Conservation (phyloP, 1,140 invertebrate genomes). For the Vollenhovia emeryi region DNA sequence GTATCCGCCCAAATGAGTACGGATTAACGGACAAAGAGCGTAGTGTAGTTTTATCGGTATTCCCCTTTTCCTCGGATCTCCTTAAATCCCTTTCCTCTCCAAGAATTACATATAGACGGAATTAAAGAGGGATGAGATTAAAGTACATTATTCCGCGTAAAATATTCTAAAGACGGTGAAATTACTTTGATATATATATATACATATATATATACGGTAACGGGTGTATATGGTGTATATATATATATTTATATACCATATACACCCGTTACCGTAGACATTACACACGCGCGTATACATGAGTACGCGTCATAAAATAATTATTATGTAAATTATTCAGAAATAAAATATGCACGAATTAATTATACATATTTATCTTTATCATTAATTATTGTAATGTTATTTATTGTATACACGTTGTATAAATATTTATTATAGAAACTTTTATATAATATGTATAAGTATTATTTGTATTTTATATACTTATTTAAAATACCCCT, state of each 20-base stretch:
- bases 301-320: too few species aligned
- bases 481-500: too few species aligned
- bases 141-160: neutral
- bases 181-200: neutral
- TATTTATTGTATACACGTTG: too few species aligned
- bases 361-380: too few species aligned
- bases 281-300: too few species aligned
- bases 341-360: neutral
- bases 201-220: neutral
- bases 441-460: too few species aligned
- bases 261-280: too few species aligned
- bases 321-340: neutral
- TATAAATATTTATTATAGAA: too few species aligned
- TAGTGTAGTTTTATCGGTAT: conserved; percentile 10
- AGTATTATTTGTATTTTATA: too few species aligned
- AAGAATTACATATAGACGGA: conserved; percentile 17
- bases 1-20: conserved; percentile 24
- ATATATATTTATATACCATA: too few species aligned
- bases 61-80: neutral
- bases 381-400: too few species aligned
- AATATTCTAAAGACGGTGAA: neutral
- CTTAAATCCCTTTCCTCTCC: neutral
- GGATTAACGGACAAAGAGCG: conserved; percentile 19
- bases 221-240: too few species aligned
- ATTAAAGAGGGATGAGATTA: neutral